These are phyloP conservation scores for Pluvialis apricaria DNA, from an alignment of 2,113 vertebrate genomes.

Conservation along the genomic window DNA sequence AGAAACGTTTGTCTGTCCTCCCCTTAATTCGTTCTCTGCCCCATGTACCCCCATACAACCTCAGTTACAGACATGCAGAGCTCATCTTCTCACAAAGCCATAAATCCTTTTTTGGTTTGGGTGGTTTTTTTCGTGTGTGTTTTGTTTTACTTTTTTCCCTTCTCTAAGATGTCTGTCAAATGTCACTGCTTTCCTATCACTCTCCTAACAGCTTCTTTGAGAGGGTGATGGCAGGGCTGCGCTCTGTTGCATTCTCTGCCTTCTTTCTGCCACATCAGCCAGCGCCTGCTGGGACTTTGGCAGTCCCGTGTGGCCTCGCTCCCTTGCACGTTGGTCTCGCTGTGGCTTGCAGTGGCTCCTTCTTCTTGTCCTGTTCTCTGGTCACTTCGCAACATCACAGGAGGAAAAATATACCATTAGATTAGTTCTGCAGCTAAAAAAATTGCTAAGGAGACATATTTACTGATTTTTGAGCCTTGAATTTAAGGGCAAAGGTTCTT, in stretches of 20 bases:
- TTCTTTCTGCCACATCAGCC: neutral
- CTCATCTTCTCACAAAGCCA: neutral
- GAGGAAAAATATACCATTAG: fast-evolving
- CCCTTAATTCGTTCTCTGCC: neutral
- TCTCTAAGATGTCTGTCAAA: neutral
- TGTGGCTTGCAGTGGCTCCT: neutral
- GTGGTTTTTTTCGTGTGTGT: neutral
- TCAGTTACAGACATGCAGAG: neutral
- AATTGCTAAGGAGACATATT: neutral
- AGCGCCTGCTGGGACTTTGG: fast-evolving
- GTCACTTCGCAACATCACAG: neutral
- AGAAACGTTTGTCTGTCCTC: neutral
- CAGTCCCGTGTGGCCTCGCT: fast-evolving
- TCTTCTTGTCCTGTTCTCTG: neutral
- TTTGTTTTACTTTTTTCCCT: neutral
- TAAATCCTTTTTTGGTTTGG: neutral
- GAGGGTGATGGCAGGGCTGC: neutral
- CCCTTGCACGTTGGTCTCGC: neutral
- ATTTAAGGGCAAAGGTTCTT: neutral
- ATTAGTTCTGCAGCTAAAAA: neutral
- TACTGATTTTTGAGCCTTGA: neutral
- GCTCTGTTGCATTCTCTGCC: fast-evolving
- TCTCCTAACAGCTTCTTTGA: neutral
- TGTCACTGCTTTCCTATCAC: neutral
- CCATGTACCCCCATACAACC: neutral